Evolutionary conservation across 2,797 vertebrate species (phyloP).

Genomic region (Bovichtus diacanthus): DNA sequence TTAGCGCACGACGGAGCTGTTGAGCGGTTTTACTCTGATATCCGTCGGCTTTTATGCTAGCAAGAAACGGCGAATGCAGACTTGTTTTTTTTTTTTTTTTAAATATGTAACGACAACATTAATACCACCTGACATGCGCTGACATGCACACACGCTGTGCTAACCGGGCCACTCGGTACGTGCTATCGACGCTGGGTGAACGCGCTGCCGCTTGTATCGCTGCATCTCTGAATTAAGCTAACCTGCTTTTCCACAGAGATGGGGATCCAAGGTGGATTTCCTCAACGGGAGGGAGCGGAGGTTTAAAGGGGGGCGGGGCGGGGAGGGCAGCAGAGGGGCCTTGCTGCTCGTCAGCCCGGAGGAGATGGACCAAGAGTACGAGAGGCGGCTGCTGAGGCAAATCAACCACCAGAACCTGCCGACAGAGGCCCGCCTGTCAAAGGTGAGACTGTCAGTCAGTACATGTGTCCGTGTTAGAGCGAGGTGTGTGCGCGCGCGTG

Average conservation of each 20-base stretch:
- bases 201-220: neutral
- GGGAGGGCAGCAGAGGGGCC: conserved; percentile 50
- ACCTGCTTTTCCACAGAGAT: conserved; percentile 66
- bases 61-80: fast-evolving
- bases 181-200: too few relatives aligned
- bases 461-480: neutral
- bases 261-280: conserved; percentile 70
- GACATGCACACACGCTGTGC: neutral
- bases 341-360: conserved; percentile 46
- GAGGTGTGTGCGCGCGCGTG: neutral
- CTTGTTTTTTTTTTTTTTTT: neutral
- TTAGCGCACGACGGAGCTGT: neutral
- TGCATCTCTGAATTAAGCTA: neutral
- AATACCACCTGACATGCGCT: neutral
- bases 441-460: conserved; percentile 65
- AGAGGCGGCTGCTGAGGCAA: conserved; percentile 87
- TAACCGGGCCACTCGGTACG: neutral
- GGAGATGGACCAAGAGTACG: conserved; percentile 89
- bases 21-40: neutral
- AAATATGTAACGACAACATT: neutral
- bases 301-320: conserved; percentile 57
- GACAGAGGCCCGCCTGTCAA: conserved; percentile 75
- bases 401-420: conserved; percentile 89
- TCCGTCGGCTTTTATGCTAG: neutral
- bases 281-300: conserved; percentile 60